Base-by-base conservation (phyloP, 2,113 vertebrate species). In the Triplophysa rosa region DNA sequence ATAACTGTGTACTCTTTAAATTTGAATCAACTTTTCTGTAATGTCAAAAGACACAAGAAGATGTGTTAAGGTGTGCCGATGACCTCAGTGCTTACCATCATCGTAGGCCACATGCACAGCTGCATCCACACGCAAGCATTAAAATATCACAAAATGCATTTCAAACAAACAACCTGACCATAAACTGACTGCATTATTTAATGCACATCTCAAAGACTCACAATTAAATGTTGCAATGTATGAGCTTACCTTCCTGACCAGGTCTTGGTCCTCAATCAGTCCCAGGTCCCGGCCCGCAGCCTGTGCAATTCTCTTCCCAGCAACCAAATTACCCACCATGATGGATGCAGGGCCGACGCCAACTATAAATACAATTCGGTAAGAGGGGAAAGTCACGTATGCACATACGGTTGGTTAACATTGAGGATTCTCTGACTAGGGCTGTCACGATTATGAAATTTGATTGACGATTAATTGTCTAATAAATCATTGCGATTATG, bases 321-420 rank as follows among this genome's bases (percentile, higher is more conserved):
- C 97, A 80, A 99, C 97, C 90, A 99, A 93, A 88, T 99, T 99
- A 37, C 98, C 98, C 86, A 99, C 95, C 95, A 99, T 95, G 86
- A 99, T 95, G 49, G 97, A 99, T 21, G 97, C 98, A 83, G 97
- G 97, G 81, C 97, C 98, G 10, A 99, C 97, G 17, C 96, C 98
- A 88, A 92, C 92, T 94, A 72, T 69, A 68, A 47, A 24, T 17
- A 19, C 23, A 42, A 13, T 26, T 19, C 21, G 58, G 4, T 67
- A 6, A 17, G 21, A 26, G 19, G 49, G 33, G 16, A 56, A 61
- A 42, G 10, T 45, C 47, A 72, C 8, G 59, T 10, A 54, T n/a
- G 49, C 76, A 66, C 9, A 71, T 54, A 63, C 19, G 9, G 54
- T 9, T 56, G 19, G 54, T 5, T n/a, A 19, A n/a, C 7, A 1